These are phyloP conservation scores for Drosophila mulleri DNA, from an alignment of 2,888 invertebrate species.

Conservation along the genomic window DNA sequence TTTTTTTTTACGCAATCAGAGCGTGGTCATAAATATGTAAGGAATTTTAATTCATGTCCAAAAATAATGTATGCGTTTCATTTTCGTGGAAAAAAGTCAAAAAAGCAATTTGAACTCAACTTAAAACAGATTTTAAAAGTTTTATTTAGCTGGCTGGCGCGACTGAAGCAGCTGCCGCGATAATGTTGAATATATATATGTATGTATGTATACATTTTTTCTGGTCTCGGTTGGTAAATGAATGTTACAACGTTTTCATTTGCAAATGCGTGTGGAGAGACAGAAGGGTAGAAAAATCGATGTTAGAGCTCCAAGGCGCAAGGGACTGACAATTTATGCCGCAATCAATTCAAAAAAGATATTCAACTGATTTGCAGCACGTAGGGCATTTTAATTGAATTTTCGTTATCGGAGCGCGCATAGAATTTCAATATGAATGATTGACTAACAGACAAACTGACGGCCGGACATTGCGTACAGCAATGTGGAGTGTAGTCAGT, in stretches of 20 bases:
- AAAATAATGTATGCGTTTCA: slow-evolving; percentile 2
- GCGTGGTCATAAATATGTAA: slow-evolving; percentile 40
- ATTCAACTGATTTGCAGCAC: slow-evolving; percentile 70
- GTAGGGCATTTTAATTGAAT: slow-evolving; percentile 75
- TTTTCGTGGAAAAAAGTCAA: neutral
- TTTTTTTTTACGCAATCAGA: slow-evolving; percentile 19
- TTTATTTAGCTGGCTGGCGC: neutral
- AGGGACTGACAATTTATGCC: slow-evolving; percentile 35
- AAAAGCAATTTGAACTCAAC: slow-evolving; percentile 8
- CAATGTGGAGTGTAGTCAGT: neutral
- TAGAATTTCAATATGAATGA: slow-evolving; percentile 58
- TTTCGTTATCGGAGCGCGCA: slow-evolving; percentile 58
- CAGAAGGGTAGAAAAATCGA: slow-evolving; percentile 10
- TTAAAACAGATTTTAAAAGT: slow-evolving; percentile 12
- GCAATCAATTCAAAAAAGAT: slow-evolving; percentile 52
- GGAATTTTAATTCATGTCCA: slow-evolving; percentile 36
- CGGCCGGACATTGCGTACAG: slow-evolving; percentile 21
- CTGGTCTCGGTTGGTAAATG: neutral
- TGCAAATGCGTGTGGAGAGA: neutral
- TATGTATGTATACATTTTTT: neutral
- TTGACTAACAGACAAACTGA: slow-evolving; percentile 27
- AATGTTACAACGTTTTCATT: slow-evolving; percentile 11
- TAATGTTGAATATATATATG: slow-evolving; percentile 1
- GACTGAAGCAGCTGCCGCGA: neutral
- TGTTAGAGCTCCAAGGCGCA: neutral